These are phyloP conservation scores for Saxidomus purpurata DNA, from an alignment of 1,140 invertebrate genomes.

Conservation along the genomic window DNA sequence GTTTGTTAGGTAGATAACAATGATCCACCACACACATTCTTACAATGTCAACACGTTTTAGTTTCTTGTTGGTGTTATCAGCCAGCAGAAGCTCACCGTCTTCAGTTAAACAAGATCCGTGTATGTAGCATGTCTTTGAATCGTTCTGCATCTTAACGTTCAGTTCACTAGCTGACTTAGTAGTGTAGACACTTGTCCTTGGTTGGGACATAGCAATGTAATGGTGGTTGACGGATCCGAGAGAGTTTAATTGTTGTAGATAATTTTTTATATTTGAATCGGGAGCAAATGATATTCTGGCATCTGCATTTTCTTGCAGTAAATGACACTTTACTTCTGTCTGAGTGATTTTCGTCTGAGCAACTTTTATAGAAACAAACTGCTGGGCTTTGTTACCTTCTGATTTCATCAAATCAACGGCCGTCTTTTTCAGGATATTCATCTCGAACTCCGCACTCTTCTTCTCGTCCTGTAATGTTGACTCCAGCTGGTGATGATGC, in stretches of 20 bases:
- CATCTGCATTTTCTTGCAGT: background rate
- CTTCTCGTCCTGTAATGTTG: background rate
- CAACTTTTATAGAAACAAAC: background rate
- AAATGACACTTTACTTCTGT: background rate
- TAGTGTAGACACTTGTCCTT: background rate
- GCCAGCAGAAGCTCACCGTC: background rate
- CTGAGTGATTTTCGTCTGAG: background rate
- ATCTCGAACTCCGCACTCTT: background rate
- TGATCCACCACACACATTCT: background rate
- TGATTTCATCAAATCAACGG: background rate
- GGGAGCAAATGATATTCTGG: background rate
- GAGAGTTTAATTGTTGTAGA: background rate
- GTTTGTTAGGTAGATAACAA: background rate
- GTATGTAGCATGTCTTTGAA: background rate
- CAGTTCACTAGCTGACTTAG: background rate
- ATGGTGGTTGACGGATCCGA: too few species aligned
- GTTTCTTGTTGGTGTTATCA: background rate
- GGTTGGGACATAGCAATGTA: background rate
- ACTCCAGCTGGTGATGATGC: background rate
- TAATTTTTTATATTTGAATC: background rate
- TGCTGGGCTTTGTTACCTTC: background rate
- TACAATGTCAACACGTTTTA: background rate
- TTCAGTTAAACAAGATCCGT: background rate
- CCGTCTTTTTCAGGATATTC: background rate
- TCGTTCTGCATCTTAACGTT: background rate